Conservation (phyloP, 92 coral and sea anemone genomes). For the Ricordea florida region DNA sequence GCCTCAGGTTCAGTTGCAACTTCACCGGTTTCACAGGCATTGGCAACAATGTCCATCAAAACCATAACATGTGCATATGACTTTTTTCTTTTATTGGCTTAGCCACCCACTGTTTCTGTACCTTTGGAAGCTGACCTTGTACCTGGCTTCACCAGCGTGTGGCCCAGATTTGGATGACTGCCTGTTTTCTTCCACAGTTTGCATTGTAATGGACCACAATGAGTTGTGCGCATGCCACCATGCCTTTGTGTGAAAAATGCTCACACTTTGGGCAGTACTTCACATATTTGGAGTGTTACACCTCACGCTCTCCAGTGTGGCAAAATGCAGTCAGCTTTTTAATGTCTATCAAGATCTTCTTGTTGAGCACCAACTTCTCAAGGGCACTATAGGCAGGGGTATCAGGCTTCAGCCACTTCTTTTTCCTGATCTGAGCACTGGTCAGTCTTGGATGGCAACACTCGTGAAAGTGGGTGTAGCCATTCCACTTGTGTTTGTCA, state of each 20-base stretch:
- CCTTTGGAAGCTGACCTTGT: conserved; percentile 15
- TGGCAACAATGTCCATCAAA: no score
- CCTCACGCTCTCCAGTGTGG: conserved; percentile 59
- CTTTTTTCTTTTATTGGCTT: no score
- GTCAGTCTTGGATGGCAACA: conserved; percentile 39
- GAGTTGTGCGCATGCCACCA: no score
- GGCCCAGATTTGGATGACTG: conserved; percentile 31
- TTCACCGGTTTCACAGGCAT: not conserved
- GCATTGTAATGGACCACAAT: conserved; percentile 52
- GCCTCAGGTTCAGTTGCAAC: not conserved
- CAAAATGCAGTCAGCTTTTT: conserved; percentile 43
- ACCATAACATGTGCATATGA: no score
- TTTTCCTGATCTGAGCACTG: not conserved
- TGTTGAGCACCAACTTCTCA: conserved; percentile 31
- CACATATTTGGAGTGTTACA: no score
- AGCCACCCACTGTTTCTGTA: no score
- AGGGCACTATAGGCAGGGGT: conserved; percentile 46
- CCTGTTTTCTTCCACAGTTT: conserved; percentile 30
- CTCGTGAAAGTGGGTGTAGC: conserved; percentile 6
- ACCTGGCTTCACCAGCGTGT: conserved; percentile 10
- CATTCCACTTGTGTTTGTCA: no score
- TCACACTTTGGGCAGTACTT: no score
- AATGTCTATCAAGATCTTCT: no score
- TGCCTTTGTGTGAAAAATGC: no score
- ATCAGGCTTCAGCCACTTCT: no score